Conservation (phyloP, 2,888 invertebrate genomes). For the Ypsolopha scabrella region DNA sequence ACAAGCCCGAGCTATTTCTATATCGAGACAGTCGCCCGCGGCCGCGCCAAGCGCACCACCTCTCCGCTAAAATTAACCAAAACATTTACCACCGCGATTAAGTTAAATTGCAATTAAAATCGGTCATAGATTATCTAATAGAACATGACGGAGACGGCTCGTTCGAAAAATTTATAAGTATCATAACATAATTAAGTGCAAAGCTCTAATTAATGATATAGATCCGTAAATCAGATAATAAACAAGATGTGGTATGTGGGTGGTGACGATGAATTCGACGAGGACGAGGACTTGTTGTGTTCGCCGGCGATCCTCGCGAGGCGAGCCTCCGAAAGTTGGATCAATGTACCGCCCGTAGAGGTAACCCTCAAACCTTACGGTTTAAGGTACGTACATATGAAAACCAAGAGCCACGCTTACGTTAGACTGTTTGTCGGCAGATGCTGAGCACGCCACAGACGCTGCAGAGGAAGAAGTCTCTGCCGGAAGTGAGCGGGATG, state of each 20-base stretch:
- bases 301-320: constrained; percentile 89
- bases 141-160: no score
- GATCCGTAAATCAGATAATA: constrained; percentile 1
- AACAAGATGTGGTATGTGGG: constrained; percentile 83
- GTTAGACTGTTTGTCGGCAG: constrained; percentile 52
- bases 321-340: constrained; percentile 91
- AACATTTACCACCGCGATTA: background rate
- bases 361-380: constrained; percentile 46
- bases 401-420: background rate
- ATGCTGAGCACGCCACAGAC: constrained; percentile 83
- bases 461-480: constrained; percentile 93
- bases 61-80: constrained; percentile 32
- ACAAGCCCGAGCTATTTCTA: constrained; percentile 62
- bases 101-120: background rate
- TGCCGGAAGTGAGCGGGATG: constrained; percentile 93
- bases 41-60: constrained; percentile 61
- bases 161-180: no score
- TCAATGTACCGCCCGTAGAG: constrained; percentile 89
- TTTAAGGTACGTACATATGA: no score
- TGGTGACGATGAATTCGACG: constrained; percentile 78
- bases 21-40: constrained; percentile 61
- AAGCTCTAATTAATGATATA: background rate
- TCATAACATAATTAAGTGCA: no score
- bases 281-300: constrained; percentile 88
- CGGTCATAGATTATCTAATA: constrained; percentile 2